Base-by-base conservation (phyloP, 1,140 invertebrate genomes). In the Drosophila hydei region DNA sequence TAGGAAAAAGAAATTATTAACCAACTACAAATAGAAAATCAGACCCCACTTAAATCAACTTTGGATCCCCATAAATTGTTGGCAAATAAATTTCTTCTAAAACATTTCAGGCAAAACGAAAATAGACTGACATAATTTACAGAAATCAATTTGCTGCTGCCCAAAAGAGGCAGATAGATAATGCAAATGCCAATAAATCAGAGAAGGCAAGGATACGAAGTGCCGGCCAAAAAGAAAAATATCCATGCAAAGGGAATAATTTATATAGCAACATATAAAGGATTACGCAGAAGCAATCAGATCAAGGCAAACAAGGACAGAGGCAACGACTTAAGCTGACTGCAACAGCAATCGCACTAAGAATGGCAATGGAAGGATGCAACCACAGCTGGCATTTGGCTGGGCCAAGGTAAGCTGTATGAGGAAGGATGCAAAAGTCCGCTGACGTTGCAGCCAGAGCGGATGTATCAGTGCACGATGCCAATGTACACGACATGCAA, bases 391-490 rank as follows among this genome's bases (percentile, higher is more conserved):
- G 55, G 42, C 30, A 33, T 33, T 33, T 33, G 30, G 11, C 21
- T 25, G 11, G 36, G 21, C 45, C 72, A 74, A 74, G 67, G 72
- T 74, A 74, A 74, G 52, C 59, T 38, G 48, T 42, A 58, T 38
- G 62, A 16, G 54, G 55, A 33, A 33, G 30, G 30, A 33, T 11
- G 30, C 30, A 11, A 33, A 33, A 33, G 30, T 0, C 8, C 12
- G 30, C 30, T 33, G 30, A 33, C 30, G 11, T 11, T 33, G 30
- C 42, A 75, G 23, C 45, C 36, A 61, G 50, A 56, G 30, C 61
- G 73, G 56, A 58, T 72, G 51, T 62, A 62, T 65, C 40, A 30
- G 23, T 33, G 27, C 18, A 33, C 27, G 12, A 12, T 27, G 25
- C 4, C 25, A 27, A 7, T 27, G 23, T 2, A 47, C 25, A 67